A percentile compares a stretch with the other conserved stretches of the same genome.
These are phyloP conservation scores for Dasypolia templi DNA, from an alignment of 2,888 invertebrate species.

Conservation along the genomic window DNA sequence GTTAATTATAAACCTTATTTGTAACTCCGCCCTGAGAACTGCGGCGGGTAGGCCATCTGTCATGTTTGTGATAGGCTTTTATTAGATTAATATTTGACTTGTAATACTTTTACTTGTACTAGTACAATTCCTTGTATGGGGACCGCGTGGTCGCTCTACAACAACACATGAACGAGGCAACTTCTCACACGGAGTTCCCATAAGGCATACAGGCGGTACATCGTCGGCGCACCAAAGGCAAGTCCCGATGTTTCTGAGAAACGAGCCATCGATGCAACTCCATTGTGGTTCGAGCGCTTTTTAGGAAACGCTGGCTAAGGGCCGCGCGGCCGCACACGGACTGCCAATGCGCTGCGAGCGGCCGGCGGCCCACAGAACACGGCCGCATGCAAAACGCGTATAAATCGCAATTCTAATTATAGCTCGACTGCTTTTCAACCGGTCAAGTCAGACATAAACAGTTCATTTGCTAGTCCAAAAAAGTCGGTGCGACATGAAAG, in stretches of 20 bases:
- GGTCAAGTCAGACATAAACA: constrained; percentile 36
- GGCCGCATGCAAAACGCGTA: constrained; percentile 55
- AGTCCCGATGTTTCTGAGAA: constrained; percentile 54
- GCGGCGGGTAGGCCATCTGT: constrained; percentile 28
- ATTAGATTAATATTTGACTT: constrained; percentile 1
- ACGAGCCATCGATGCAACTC: constrained; percentile 50
- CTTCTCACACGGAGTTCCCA: constrained; percentile 38
- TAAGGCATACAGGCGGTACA: constrained; percentile 39
- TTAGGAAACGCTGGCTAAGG: constrained; percentile 53
- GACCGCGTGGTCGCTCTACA: constrained; percentile 1
- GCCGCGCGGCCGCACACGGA: constrained; percentile 40
- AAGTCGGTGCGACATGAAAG: constrained; percentile 51
- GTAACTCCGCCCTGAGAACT: constrained; percentile 29
- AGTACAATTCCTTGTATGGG: neutral
- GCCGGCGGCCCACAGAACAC: neutral
- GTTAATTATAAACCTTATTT: constrained; percentile 44
- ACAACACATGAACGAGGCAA: constrained; percentile 7
- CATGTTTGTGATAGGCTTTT: neutral
- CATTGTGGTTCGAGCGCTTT: constrained; percentile 52
- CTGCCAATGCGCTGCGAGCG: constrained; percentile 26
- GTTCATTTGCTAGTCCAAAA: constrained; percentile 64
- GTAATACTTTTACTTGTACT: too few species aligned
- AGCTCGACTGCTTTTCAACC: constrained; percentile 50
- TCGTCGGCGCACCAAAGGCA: constrained; percentile 46
- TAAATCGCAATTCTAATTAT: constrained; percentile 53